Evolutionary conservation across 2,888 invertebrate genomes (phyloP).

Genomic region (Teinopalpus imperialis): DNA sequence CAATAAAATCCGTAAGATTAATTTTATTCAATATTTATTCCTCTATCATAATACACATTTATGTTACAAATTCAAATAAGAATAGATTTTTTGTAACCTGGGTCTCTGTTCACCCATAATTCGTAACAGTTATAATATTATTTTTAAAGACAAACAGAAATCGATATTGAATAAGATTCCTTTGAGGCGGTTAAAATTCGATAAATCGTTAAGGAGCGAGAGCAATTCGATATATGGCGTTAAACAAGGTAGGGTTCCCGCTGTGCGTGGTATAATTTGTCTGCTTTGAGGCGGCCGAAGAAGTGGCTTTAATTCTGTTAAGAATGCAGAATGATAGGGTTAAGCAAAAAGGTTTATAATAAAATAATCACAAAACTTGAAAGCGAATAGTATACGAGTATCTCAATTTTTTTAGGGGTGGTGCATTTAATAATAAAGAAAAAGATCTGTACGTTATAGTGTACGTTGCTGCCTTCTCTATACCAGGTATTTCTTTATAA

Average conservation of each 20-base stretch:
- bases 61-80: conserved; percentile 6
- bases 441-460: too few species aligned
- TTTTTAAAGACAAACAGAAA: conserved; percentile 22
- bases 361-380: conserved; percentile 11
- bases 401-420: too few species aligned
- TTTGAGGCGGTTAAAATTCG: conserved; percentile 37
- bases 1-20: too few species aligned
- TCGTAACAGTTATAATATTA: conserved; percentile 15
- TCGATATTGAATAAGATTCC: conserved; percentile 31
- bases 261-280: conserved; percentile 67
- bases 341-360: conserved; percentile 10
- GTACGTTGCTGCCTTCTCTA: too few species aligned
- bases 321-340: too few species aligned
- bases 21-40: too few species aligned
- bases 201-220: conserved; percentile 54
- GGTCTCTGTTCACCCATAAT: conserved; percentile 13
- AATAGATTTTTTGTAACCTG: too few species aligned
- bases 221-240: conserved; percentile 60
- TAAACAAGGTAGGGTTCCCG: conserved; percentile 52
- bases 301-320: conserved; percentile 27
- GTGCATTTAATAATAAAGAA: too few species aligned
- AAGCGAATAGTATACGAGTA: too few species aligned
- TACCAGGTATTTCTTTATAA: too few species aligned
- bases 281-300: conserved; percentile 38
- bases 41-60: too few species aligned